Percentiles rank a stretch among this genome's conserved stretches.
These are phyloP conservation scores for Papilio machaon DNA, from an alignment of 1,140 invertebrate species.

Conservation along the genomic window DNA sequence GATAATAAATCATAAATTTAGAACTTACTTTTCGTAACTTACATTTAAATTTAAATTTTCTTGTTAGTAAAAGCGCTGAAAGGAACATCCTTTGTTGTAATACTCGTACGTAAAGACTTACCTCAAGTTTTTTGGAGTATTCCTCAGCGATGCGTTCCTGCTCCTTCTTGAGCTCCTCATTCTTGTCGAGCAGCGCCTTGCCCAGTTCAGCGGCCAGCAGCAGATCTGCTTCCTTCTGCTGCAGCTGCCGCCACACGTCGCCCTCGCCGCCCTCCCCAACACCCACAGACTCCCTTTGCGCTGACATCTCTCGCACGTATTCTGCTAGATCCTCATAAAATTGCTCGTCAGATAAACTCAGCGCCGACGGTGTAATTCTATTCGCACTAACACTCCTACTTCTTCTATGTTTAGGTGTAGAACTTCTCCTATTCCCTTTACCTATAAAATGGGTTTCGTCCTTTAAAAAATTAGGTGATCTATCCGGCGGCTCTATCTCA, in stretches of 20 bases:
- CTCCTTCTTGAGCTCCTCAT: constrained; percentile 94
- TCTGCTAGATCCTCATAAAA: constrained; percentile 83
- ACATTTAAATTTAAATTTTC: background rate
- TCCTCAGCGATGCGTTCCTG: constrained; percentile 94
- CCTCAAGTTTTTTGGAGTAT: constrained; percentile 96
- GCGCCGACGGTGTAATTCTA: constrained; percentile 56
- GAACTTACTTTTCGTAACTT: too few relatives aligned
- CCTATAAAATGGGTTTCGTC: constrained; percentile 72
- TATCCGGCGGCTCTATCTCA: constrained; percentile 58
- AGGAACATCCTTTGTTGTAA: constrained; percentile 12
- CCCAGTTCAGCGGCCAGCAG: constrained; percentile 96
- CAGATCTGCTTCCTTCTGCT: constrained; percentile 96
- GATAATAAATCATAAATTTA: too few relatives aligned
- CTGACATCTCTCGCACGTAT: constrained; percentile 83
- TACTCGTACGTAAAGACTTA: constrained; percentile 75
- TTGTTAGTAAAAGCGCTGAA: background rate
- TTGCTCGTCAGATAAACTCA: constrained; percentile 77
- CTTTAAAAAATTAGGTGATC: constrained; percentile 67
- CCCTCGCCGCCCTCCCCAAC: constrained; percentile 80
- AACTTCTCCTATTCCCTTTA: constrained; percentile 55
- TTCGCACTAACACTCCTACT: constrained; percentile 67
- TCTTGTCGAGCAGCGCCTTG: constrained; percentile 96
- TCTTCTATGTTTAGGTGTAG: constrained; percentile 57
- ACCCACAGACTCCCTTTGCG: constrained; percentile 64
- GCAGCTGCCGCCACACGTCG: constrained; percentile 91